Conservation (phyloP, 2,113 vertebrate genomes). For the Thermophis baileyi region DNA sequence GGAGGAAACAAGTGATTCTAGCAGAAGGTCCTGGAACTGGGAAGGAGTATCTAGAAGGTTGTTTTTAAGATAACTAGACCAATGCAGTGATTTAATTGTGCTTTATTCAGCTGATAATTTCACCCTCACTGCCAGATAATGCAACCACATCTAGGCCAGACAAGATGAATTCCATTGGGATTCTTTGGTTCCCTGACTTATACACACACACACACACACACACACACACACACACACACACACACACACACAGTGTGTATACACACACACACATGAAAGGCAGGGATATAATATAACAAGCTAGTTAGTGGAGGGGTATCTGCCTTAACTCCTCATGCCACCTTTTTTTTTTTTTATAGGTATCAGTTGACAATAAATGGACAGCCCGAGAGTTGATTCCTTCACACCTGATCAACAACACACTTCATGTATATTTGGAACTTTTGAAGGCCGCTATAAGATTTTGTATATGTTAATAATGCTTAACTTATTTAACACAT, state of each 20-base stretch:
- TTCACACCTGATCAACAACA: background rate
- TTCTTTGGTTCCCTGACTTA: background rate
- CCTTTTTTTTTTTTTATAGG: conserved; percentile 65
- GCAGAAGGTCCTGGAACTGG: background rate
- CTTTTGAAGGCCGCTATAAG: background rate
- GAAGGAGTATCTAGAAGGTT: background rate
- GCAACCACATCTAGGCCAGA: background rate
- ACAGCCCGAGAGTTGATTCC: conserved; percentile 58
- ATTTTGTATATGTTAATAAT: background rate
- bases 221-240: background rate
- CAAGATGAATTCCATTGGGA: background rate
- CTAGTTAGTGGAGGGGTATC: background rate
- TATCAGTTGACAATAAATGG: conserved; percentile 71
- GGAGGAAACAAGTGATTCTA: background rate
- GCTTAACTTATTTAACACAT: background rate
- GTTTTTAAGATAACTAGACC: background rate
- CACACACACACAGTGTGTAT: background rate
- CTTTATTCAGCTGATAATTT: background rate
- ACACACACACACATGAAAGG: too few species aligned
- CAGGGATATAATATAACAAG: background rate
- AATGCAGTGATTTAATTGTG: background rate
- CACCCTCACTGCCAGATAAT: background rate
- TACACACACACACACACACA: background rate
- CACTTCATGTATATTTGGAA: conserved; percentile 51
- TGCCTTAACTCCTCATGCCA: background rate